These are phyloP conservation scores for Brachyhypopomus occidentalis DNA, from an alignment of 2,113 vertebrate species.

Conservation along the genomic window DNA sequence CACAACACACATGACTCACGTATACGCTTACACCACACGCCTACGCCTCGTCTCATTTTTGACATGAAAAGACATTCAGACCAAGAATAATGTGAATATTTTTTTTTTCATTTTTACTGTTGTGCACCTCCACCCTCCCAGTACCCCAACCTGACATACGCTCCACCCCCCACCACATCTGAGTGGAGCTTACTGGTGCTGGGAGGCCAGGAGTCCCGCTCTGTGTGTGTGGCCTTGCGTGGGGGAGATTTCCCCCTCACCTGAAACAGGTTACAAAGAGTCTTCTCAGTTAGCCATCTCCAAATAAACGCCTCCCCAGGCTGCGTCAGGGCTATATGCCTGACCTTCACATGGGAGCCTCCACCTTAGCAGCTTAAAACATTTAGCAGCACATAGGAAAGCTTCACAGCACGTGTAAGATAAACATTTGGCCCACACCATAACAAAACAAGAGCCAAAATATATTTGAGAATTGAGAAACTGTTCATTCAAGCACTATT, in stretches of 20 bases:
- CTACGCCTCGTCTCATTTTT: background rate
- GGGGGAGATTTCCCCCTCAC: slow-evolving; percentile 81
- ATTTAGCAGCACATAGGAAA: too few relatives aligned
- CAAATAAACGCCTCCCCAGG: background rate
- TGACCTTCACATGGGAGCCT: too few relatives aligned
- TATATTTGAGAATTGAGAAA: too few relatives aligned
- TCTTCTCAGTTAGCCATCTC: background rate
- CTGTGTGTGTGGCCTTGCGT: slow-evolving; percentile 73
- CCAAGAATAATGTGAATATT: background rate
- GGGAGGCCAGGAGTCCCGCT: slow-evolving; percentile 83
- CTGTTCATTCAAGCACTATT: too few relatives aligned
- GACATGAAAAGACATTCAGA: background rate
- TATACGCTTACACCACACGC: background rate
- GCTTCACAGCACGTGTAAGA: too few relatives aligned
- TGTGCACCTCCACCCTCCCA: too few relatives aligned
- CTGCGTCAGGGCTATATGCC: background rate
- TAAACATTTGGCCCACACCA: too few relatives aligned
- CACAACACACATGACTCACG: slow-evolving; percentile 7
- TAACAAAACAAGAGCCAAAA: too few relatives aligned
- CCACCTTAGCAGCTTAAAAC: too few relatives aligned
- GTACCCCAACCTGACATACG: too few relatives aligned
- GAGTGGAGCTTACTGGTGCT: slow-evolving; percentile 80
- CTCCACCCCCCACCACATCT: background rate
- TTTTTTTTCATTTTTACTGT: too few relatives aligned
- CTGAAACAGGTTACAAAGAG: slow-evolving; percentile 64